Evolutionary conservation across 2,888 invertebrate genomes (phyloP), one percentile per base, ranked within the genome.

Genomic region (Meganola albula): DNA sequence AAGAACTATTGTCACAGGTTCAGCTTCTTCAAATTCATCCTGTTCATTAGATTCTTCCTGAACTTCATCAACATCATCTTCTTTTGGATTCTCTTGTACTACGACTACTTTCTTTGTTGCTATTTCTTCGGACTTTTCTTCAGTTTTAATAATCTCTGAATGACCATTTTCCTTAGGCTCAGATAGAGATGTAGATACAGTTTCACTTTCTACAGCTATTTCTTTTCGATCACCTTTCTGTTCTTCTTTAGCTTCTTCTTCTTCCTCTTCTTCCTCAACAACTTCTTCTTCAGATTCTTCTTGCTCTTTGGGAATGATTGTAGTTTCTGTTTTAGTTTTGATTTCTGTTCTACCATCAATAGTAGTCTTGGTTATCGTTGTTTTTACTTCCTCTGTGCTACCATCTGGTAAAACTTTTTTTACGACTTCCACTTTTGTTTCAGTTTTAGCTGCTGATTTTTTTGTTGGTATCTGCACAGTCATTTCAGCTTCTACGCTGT

Each of bases 271-370:
- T 44, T 68, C 73, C 40, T 65, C 71, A 47, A 57, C 69, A 20
- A 67, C 64, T 39, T 67, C 72, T 28, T 73, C 75, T 31, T 72
- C 74, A 27, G 69, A 71, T 12, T 63, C 63, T 11, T 63, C 63
- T 30, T 63, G 71, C 40, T 74, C 73, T 54, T 83, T 79, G 1
- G 85, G 78, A 43, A 74, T 64, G 22, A 66, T 74, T 39, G 55
- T 73, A n/a, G 76, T 84, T 54, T 84, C 79, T 9, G 74, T 84
- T 63, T 74, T 75, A 4, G 82, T 83, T 48, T 63, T 67, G 9
- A 77, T 82, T 59, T 80, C 77, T 13, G 79, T 82, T 50, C 67
- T 82, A 8, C 85, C 85, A 44, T 85, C 79, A 30, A 75, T 61
- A 4, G 78, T 85, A 1, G 82, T 84, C 58, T 64, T 83, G 21